Base-by-base conservation (phyloP, 2,797 vertebrate species). In the Argyrosomus regius region DNA sequence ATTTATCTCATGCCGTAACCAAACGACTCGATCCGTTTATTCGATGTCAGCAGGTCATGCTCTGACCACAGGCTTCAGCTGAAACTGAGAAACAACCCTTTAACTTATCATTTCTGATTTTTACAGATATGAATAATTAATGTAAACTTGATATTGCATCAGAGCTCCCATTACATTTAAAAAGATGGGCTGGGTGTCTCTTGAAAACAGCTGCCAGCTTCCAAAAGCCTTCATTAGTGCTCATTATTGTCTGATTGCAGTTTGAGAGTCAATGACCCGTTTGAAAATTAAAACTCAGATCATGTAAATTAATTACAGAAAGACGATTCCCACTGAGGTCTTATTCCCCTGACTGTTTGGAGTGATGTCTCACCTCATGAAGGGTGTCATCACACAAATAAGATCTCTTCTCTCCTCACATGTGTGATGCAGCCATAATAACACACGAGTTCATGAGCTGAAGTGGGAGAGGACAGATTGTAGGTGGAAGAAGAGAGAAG, bases 401-500 rank as follows among this genome's bases (percentile, higher is more conserved):
- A 24, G 63, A 74, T 18, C 3, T 12, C 14, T 65, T 20, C 41
- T 16, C 18, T 64, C n/a, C 5, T 52, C 65, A 5, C 12, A n/a
- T 20, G 3, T 26, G 35, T 9, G 59, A 43, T 13, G 50, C n/a
- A 67, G n/a, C 48, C 26, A 35, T 3, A 35, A 24, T 8, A 11
- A 28, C 5, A 43, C 17, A 49, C 8, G 28, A 1, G 0, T n/a
- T 48, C 6, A 12, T 2, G 9, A 14, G 10, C 2, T 45, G 45
- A 64, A 64, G 41, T 1, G 22, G 41, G 16, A 72, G 65, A 59
- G 66, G 53, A 76, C 88, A 88, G 80, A 77, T 24, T 84, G 87
- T 18, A 54, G 74, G 88, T 88, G 83, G 86, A 81, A 86, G 83
- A 70, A 57, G 28, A 20, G 62, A 56, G 43, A 48, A 11, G 28